A percentile compares a stretch with the other conserved stretches of the same genome.
phyloP scores from a whole-genome alignment of 2,113 vertebrate genomes.

The Tachysurus fulvidraco region DNA sequence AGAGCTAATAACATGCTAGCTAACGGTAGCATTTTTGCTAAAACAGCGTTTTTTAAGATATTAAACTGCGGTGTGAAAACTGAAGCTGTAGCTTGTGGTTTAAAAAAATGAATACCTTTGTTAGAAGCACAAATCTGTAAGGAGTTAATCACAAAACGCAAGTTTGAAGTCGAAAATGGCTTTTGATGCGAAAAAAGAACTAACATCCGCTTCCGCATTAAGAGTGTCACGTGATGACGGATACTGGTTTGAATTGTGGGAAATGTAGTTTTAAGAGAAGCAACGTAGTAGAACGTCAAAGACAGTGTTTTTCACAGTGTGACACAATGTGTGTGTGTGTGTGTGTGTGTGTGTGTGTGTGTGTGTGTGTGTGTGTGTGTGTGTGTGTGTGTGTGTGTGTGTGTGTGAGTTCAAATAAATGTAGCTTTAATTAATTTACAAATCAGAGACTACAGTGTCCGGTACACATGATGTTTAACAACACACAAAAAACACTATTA shows the following conservation, averaged over 20 bases:
- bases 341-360: too few relatives aligned
- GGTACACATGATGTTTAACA: background rate
- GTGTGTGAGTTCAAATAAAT: background rate
- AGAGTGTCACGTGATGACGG: constrained; percentile 13
- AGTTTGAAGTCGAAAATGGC: constrained; percentile 49
- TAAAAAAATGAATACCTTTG: constrained; percentile 30
- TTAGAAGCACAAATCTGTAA: background rate
- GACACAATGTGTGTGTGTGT: background rate
- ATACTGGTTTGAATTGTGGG: constrained; percentile 11
- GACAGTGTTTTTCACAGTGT: background rate
- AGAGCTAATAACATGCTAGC: background rate
- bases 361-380: too few relatives aligned
- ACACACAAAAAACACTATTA: background rate
- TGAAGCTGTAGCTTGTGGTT: background rate
- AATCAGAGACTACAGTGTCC: background rate
- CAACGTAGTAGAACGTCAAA: background rate
- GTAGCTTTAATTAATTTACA: too few relatives aligned
- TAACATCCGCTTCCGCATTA: constrained; percentile 54
- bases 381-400: too few relatives aligned
- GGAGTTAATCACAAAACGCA: constrained; percentile 15
- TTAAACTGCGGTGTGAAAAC: background rate
- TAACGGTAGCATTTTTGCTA: background rate
- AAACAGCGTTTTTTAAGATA: background rate
- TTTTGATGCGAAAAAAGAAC: constrained; percentile 28
- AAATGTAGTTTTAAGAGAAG: constrained; percentile 33